A percentile compares a stretch with the other conserved stretches of the same genome.
phyloP scores from a whole-genome alignment of 2,113 vertebrate species.

The Actenoides hombroni region DNA sequence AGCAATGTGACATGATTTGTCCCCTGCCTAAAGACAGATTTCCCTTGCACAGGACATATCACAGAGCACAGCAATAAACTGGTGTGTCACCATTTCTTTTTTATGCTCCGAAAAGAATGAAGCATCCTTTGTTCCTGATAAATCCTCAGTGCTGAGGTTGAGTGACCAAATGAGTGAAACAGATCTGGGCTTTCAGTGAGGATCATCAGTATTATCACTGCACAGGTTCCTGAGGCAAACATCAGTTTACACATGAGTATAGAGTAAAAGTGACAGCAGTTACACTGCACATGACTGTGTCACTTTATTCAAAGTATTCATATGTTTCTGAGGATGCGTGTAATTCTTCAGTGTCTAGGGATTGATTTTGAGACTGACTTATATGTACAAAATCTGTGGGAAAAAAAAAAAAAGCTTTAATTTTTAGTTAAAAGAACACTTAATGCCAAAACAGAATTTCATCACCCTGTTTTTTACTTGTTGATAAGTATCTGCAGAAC shows the following conservation, averaged over 20 bases:
- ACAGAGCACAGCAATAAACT: not conserved
- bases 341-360: not conserved
- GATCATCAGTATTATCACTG: not conserved
- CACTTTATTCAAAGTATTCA: not conserved
- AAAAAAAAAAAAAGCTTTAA: not conserved
- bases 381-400: not conserved
- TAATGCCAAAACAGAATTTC: not conserved
- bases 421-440: not conserved
- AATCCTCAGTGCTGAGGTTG: not conserved
- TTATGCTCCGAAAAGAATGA: not conserved
- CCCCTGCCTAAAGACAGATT: not conserved
- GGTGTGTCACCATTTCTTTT: not conserved
- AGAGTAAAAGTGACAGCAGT: not conserved
- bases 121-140: not conserved
- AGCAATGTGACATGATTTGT: not conserved
- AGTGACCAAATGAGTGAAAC: rapidly evolving
- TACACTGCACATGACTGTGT: not conserved
- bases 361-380: not conserved
- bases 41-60: not conserved
- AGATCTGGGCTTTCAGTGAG: not conserved
- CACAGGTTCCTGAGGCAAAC: not conserved
- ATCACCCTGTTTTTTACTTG: not conserved
- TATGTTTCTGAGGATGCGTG: not conserved
- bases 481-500: not conserved
- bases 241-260: not conserved